Evolutionary conservation across 2,113 vertebrate genomes (phyloP).

Genomic region (Nyctibius bracteatus): DNA sequence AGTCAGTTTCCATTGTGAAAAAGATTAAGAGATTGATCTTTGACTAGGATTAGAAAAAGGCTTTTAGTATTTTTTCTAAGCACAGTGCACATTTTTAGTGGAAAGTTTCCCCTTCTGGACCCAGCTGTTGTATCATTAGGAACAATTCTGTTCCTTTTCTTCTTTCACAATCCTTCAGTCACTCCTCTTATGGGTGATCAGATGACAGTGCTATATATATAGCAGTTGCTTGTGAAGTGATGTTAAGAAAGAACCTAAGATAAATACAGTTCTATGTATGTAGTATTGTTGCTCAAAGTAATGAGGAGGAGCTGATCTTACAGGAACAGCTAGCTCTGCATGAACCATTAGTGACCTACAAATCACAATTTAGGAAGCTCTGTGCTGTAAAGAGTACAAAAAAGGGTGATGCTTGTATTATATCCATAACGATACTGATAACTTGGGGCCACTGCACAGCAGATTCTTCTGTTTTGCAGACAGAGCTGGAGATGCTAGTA

Average conservation of each 20-base stretch:
- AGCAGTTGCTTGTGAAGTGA: background rate
- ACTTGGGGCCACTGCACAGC: background rate
- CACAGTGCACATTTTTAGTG: accelerated
- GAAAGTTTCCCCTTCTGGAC: background rate
- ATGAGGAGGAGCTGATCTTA: background rate
- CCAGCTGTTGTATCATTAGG: background rate
- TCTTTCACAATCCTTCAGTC: background rate
- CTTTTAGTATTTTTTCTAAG: background rate
- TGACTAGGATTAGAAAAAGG: background rate
- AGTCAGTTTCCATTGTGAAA: background rate
- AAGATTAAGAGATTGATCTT: background rate
- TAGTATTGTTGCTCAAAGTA: background rate
- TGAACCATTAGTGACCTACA: background rate
- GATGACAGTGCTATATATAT: background rate
- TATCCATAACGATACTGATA: accelerated
- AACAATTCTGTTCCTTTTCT: background rate
- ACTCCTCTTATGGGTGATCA: background rate
- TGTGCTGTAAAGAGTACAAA: background rate
- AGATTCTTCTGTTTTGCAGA: background rate
- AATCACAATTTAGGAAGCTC: background rate
- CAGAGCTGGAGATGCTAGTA: background rate
- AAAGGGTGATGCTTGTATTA: background rate
- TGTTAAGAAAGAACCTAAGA: background rate
- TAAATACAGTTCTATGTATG: background rate
- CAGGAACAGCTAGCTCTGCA: background rate